Conservation (phyloP, 2,888 invertebrate genomes). For the Minunthozetes semirufus region DNA sequence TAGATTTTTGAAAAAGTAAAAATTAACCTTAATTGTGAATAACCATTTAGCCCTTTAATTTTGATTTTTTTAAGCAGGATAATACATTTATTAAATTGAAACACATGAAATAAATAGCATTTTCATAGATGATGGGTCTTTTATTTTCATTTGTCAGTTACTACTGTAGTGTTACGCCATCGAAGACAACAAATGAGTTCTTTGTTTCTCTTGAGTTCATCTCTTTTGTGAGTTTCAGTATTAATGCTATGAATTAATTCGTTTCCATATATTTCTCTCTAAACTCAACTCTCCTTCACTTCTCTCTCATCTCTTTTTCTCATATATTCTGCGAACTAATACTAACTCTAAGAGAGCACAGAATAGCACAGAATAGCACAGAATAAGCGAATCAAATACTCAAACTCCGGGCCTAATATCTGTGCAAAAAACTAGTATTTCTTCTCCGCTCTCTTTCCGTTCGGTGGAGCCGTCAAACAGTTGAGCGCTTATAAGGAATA, state of each 20-base stretch:
- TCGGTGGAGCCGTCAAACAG: background rate
- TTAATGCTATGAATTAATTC: constrained; percentile 2
- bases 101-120: too few relatives aligned
- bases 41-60: too few relatives aligned
- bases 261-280: background rate
- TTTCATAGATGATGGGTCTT: too few relatives aligned
- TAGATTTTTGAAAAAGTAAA: too few relatives aligned
- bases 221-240: too few relatives aligned
- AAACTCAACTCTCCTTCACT: background rate
- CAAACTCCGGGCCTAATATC: background rate
- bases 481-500: background rate
- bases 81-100: too few relatives aligned
- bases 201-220: background rate
- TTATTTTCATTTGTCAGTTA: too few relatives aligned
- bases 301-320: background rate
- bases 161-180: too few relatives aligned
- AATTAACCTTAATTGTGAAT: too few relatives aligned
- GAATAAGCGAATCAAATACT: background rate
- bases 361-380: too few relatives aligned
- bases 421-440: background rate
- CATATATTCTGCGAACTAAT: background rate
- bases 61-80: too few relatives aligned
- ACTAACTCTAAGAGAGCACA: background rate
- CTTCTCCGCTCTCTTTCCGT: background rate
- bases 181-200: background rate